Conservation (phyloP, 2,797 vertebrate genomes). For the Halcyon smyrnensis region DNA sequence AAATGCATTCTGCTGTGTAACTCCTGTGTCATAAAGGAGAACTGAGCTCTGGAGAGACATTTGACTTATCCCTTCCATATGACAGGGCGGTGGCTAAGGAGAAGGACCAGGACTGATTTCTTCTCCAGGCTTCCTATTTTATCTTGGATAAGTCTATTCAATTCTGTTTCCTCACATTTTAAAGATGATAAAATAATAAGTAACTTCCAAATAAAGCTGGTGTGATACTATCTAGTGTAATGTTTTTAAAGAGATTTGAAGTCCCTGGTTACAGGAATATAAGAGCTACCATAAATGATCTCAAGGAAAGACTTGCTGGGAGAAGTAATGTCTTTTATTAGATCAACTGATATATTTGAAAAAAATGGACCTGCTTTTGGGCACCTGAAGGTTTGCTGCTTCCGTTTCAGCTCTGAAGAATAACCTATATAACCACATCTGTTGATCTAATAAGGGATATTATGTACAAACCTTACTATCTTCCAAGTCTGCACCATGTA, state of each 20-base stretch:
- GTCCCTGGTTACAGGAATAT: conserved; percentile 27
- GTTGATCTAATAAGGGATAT: conserved; percentile 33
- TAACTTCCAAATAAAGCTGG: conserved; percentile 57
- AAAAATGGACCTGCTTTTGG: conserved; percentile 26
- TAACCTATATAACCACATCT: conserved; percentile 26
- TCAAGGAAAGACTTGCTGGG: conserved; percentile 33
- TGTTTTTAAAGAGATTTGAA: conserved; percentile 40
- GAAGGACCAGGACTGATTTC: conserved; percentile 10
- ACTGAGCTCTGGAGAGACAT: neutral
- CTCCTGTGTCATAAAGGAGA: neutral
- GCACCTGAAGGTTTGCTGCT: conserved; percentile 15
- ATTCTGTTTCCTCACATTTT: conserved; percentile 55
- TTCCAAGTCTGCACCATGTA: neutral
- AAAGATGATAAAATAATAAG: conserved; percentile 59
- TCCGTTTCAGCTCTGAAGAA: conserved; percentile 46
- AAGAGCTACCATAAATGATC: conserved; percentile 27
- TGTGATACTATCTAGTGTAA: conserved; percentile 40
- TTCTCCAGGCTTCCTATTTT: conserved; percentile 39
- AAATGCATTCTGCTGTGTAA: neutral
- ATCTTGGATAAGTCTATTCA: conserved; percentile 25
- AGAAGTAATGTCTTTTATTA: conserved; percentile 57
- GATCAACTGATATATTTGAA: conserved; percentile 33
- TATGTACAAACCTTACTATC: neutral
- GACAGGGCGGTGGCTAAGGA: neutral
- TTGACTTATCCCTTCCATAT: neutral